phyloP scores from a whole-genome alignment of 2,113 vertebrate genomes.

The Prunella himalayana region DNA sequence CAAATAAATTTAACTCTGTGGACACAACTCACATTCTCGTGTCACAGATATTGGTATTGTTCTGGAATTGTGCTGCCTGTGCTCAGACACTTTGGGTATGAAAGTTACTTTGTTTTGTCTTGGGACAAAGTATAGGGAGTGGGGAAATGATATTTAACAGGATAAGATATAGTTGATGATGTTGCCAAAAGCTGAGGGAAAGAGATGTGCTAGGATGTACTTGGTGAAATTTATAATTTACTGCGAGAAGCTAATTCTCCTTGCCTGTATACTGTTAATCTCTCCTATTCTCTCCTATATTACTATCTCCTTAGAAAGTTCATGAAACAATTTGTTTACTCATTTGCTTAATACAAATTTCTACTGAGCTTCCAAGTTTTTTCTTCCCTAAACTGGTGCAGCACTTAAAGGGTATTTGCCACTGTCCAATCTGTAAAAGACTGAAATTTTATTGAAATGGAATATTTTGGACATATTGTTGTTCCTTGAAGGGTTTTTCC shows the following conservation, averaged over 20 bases:
- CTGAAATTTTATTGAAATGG: background rate
- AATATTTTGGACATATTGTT: background rate
- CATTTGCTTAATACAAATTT: background rate
- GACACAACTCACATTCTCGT: accelerated
- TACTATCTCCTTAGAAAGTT: background rate
- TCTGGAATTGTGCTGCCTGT: background rate
- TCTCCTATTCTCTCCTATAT: too few relatives aligned
- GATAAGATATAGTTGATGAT: background rate
- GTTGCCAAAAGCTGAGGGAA: background rate
- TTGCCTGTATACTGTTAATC: background rate
- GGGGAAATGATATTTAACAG: background rate
- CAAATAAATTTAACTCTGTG: background rate
- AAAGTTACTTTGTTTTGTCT: background rate
- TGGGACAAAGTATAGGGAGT: background rate
- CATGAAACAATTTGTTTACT: background rate
- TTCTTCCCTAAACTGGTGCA: background rate
- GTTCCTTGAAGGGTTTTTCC: background rate
- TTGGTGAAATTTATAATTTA: background rate
- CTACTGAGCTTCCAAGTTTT: background rate
- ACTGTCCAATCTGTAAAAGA: background rate
- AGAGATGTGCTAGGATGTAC: background rate
- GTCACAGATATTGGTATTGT: background rate
- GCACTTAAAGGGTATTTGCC: background rate
- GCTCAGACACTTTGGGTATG: background rate
- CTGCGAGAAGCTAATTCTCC: background rate